These are phyloP conservation scores for Patiria miniata DNA, from an alignment of 35 echinoderm and acorn worm genomes.

Conservation along the genomic window DNA sequence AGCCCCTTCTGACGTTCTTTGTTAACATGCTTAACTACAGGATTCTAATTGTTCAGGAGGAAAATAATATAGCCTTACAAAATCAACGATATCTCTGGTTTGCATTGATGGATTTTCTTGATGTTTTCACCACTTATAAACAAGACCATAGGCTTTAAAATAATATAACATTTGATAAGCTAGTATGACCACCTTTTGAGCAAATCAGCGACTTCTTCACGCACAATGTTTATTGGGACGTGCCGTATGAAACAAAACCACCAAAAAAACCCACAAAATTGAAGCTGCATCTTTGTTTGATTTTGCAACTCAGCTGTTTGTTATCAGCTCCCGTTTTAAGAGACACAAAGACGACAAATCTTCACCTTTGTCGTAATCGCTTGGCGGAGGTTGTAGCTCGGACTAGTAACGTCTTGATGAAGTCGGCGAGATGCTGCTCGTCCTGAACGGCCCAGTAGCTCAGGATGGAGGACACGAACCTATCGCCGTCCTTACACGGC, in stretches of 20 bases:
- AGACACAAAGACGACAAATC: neutral
- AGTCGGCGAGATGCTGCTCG: conserved; percentile 84
- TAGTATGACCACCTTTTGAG: no score
- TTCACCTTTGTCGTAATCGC: conserved; percentile 78
- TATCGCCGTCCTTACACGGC: conserved; percentile 64
- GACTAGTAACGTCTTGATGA: conserved; percentile 76
- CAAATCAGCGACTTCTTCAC: no score
- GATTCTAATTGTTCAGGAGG: no score
- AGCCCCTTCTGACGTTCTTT: no score
- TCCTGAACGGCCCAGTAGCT: conserved; percentile 94
- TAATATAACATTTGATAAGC: no score
- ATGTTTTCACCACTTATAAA: no score
- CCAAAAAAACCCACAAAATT: neutral
- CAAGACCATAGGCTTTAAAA: neutral
- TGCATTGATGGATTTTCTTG: no score
- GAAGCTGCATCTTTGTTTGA: neutral
- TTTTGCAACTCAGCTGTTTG: neutral
- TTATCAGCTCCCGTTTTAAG: neutral
- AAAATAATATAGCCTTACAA: no score
- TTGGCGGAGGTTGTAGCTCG: conserved; percentile 82
- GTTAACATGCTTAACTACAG: no score
- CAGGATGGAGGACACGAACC: conserved; percentile 78
- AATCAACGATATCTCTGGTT: no score
- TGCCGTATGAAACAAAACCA: neutral
- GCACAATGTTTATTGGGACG: no score